Conservation (phyloP, 1,140 invertebrate genomes). For the Eueides isabella region DNA sequence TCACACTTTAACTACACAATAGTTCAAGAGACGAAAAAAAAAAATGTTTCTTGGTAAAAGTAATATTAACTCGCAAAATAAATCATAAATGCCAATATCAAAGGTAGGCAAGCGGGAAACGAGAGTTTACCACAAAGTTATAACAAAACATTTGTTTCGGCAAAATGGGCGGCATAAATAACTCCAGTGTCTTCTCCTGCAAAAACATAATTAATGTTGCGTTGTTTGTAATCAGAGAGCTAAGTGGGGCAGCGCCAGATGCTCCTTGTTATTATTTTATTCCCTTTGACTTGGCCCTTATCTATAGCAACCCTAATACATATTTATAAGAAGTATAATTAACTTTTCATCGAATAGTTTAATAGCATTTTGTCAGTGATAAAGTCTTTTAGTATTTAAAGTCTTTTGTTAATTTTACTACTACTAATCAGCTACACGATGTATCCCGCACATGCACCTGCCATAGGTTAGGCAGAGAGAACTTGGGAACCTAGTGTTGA, state of each 20-base stretch:
- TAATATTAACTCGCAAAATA: background rate
- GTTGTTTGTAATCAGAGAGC: constrained; percentile 17
- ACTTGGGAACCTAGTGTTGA: too few species aligned
- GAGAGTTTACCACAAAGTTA: constrained; percentile 4
- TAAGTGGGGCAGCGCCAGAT: constrained; percentile 9
- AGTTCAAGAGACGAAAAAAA: too few species aligned
- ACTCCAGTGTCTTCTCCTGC: constrained; percentile 16
- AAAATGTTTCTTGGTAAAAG: background rate
- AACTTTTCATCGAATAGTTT: background rate
- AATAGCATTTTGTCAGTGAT: background rate
- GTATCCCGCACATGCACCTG: too few species aligned
- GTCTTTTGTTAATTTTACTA: too few species aligned
- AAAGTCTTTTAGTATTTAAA: too few species aligned
- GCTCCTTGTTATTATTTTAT: constrained; percentile 14
- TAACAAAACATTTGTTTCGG: constrained; percentile 19
- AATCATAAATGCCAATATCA: background rate
- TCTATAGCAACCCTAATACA: background rate
- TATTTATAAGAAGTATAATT: background rate
- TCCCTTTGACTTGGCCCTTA: background rate
- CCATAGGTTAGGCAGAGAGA: too few species aligned
- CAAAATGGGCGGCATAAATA: constrained; percentile 11
- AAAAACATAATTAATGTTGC: constrained; percentile 22
- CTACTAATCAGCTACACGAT: too few species aligned
- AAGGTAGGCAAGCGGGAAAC: background rate
- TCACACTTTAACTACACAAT: too few species aligned